phyloP scores from a whole-genome alignment of 2,113 vertebrate species.

The Semnopithecus entellus region DNA sequence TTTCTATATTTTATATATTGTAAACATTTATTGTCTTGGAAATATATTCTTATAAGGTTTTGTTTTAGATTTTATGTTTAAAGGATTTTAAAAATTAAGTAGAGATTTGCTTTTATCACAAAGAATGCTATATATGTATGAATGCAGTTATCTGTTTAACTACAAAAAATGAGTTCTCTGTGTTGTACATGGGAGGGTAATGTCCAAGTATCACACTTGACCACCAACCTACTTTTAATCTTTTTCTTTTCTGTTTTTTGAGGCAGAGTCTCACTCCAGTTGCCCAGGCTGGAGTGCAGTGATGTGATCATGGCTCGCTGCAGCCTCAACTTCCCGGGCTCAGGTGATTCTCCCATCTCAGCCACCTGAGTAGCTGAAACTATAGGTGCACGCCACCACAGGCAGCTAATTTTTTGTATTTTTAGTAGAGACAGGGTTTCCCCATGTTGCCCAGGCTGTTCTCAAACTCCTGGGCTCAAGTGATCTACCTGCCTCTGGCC shows the following conservation, averaged over 20 bases:
- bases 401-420: background rate
- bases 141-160: background rate
- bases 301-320: background rate
- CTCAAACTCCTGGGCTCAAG: background rate
- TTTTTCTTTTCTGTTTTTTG: background rate
- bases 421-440: background rate
- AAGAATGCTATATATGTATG: background rate
- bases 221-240: background rate
- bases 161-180: background rate
- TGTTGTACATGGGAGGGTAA: background rate
- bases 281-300: background rate
- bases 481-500: background rate
- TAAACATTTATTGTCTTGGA: background rate
- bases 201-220: background rate
- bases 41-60: background rate
- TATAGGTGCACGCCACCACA: background rate
- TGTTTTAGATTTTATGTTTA: constrained; percentile 38
- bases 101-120: background rate
- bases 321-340: background rate
- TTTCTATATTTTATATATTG: background rate
- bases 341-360: background rate
- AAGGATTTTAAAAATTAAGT: background rate
- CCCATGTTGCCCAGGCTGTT: background rate
- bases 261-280: background rate
- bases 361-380: background rate